phyloP scores from a whole-genome alignment of 2,113 vertebrate species.

The Notiomystis cincta region DNA sequence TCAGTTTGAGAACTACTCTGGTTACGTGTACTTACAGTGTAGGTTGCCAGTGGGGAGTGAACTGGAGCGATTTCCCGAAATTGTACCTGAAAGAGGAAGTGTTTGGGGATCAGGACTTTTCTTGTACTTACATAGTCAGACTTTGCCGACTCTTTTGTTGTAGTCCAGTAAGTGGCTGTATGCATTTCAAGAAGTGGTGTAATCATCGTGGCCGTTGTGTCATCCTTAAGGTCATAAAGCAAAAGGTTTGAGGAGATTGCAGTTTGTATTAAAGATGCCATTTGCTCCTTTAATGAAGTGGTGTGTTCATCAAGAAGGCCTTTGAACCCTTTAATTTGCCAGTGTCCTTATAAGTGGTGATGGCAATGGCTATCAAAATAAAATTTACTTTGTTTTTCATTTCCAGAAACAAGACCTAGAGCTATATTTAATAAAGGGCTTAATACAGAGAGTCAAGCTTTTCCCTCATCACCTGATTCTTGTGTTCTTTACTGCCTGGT shows the following conservation, averaged over 20 bases:
- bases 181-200: neutral
- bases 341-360: neutral
- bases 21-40: accelerated
- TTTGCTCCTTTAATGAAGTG: neutral
- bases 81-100: neutral
- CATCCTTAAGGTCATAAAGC: neutral
- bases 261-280: neutral
- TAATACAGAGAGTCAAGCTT: neutral
- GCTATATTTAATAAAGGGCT: neutral
- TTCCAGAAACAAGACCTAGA: neutral
- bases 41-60: neutral
- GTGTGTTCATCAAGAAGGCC: neutral
- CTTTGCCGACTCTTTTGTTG: neutral
- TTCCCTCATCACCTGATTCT: neutral
- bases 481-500: neutral
- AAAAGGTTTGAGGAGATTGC: neutral
- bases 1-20: neutral
- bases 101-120: neutral
- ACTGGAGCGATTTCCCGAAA: neutral
- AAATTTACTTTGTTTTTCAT: neutral
- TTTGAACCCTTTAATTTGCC: neutral
- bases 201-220: neutral
- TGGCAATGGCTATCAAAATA: neutral
- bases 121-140: neutral
- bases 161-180: neutral